These are phyloP conservation scores for Ostrea edulis DNA, from an alignment of 1,140 invertebrate genomes.

Conservation along the genomic window DNA sequence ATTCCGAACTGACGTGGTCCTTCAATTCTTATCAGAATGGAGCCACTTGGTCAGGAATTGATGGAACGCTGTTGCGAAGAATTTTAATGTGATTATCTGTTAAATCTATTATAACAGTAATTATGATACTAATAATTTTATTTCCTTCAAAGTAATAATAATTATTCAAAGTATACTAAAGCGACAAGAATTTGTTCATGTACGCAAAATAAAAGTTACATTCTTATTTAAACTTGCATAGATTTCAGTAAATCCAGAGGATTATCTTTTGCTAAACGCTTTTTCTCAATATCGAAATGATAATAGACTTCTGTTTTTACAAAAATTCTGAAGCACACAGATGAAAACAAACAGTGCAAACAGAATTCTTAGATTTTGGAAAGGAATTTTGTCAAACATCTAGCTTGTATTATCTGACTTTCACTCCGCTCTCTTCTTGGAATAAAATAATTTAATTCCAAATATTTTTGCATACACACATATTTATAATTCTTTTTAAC, in stretches of 20 bases:
- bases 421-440: background rate
- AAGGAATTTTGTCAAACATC: constrained; percentile 1
- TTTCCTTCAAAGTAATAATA: too few species aligned
- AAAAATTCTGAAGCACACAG: too few species aligned
- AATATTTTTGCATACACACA: background rate
- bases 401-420: background rate
- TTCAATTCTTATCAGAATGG: constrained; percentile 16
- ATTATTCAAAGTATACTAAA: too few species aligned
- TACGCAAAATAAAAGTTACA: too few species aligned
- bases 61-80: background rate
- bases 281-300: background rate
- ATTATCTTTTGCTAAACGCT: too few species aligned
- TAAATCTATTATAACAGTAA: too few species aligned
- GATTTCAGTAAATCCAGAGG: too few species aligned
- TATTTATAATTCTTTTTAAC: background rate
- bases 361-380: background rate
- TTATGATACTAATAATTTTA: too few species aligned
- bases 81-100: too few species aligned
- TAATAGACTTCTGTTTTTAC: background rate
- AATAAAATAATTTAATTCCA: background rate
- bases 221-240: too few species aligned
- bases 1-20: constrained; percentile 17
- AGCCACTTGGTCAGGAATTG: constrained; percentile 7
- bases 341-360: background rate
- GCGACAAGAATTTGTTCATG: too few species aligned